Base-by-base conservation (phyloP, 2,797 vertebrate species). In the Euphonia xanthogaster region DNA sequence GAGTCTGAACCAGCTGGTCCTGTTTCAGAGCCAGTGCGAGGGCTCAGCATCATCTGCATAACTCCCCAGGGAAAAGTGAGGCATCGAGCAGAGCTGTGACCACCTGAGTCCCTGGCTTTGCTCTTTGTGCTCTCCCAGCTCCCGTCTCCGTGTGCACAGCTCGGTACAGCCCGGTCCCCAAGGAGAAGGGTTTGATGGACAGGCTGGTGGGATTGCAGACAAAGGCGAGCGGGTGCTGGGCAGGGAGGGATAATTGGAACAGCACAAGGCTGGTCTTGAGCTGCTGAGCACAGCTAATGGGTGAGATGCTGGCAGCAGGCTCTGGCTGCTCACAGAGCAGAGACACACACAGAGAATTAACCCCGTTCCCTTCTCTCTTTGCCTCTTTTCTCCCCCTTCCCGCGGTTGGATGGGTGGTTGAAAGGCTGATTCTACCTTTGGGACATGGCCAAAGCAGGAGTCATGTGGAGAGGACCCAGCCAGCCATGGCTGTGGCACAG, bases 1-100 rank as follows among this genome's bases (percentile, higher is more conserved):
- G 54, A 75, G 19, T 12, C 75, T 81, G 85, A 88, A 86, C 50
- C 91, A 91, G 91, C 93, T 95, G 85, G 42, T 90, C 39, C 74
- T 7, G 0, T 77, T 88, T 93, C 79, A 90, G 63, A 93, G 81
- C 62, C 81, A 78, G 14, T 53, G 33, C 0, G 0, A 55, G 80
- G 70, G 57, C 79, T 91, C 72, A 72, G 48, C 89, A 63, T 90
- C 87, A 50, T 88, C 91, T 88, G 85, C 67, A 57, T 44, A 48
- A 27, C 24, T 77, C 93, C 67, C 87, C 42, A 14, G 48, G 65
- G 95, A 61, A 80, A 87, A 88, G 30, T 9, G 91, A 97, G 82
- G 90, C 85, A 83, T 10, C 0, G 27, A 93, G 90, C 75, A 68
- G 62, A 80, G 91, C 68, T 5, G 5, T 47, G 87, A 79, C 75